Evolutionary conservation across 2,888 invertebrate species (phyloP).

Genomic region (Cremastinae sp.): DNA sequence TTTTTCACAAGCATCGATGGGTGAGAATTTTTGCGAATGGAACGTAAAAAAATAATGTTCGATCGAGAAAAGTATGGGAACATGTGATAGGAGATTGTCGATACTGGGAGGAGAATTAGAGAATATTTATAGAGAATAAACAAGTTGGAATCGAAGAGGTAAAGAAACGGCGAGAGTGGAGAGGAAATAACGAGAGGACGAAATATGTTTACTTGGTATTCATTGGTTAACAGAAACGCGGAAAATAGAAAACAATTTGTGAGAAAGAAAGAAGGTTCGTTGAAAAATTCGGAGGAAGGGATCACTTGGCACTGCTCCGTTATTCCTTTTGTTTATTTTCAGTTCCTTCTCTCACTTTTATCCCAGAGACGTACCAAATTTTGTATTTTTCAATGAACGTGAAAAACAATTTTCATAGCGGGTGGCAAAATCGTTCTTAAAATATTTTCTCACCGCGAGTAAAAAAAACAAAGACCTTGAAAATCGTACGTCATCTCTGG

Average conservation of each 20-base stretch:
- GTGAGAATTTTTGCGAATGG: conserved; percentile 34
- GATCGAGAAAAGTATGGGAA: conserved; percentile 1
- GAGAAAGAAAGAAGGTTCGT: conserved; percentile 51
- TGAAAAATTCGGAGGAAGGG: conserved; percentile 46
- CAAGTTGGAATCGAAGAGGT: background rate
- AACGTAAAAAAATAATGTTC: background rate
- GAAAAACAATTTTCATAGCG: conserved; percentile 4
- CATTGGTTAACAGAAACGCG: conserved; percentile 46
- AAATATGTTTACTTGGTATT: too few relatives aligned
- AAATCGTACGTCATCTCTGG: too few relatives aligned
- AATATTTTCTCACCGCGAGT: too few relatives aligned
- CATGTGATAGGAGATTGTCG: background rate
- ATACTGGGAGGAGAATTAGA: background rate
- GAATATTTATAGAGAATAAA: too few relatives aligned
- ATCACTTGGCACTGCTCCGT: conserved; percentile 29
- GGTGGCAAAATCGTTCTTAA: too few relatives aligned
- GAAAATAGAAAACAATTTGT: conserved; percentile 50
- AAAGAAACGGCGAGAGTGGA: conserved; percentile 38
- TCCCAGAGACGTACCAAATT: background rate
- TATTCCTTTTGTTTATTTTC: too few relatives aligned
- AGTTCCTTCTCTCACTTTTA: too few relatives aligned
- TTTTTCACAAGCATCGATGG: conserved; percentile 2
- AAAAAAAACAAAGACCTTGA: too few relatives aligned
- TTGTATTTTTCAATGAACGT: background rate
- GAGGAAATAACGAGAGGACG: background rate